Evolutionary conservation across 2,113 vertebrate genomes (phyloP), one percentile per base, ranked within the genome.

Genomic region (Syngnathoides biaculeatus): DNA sequence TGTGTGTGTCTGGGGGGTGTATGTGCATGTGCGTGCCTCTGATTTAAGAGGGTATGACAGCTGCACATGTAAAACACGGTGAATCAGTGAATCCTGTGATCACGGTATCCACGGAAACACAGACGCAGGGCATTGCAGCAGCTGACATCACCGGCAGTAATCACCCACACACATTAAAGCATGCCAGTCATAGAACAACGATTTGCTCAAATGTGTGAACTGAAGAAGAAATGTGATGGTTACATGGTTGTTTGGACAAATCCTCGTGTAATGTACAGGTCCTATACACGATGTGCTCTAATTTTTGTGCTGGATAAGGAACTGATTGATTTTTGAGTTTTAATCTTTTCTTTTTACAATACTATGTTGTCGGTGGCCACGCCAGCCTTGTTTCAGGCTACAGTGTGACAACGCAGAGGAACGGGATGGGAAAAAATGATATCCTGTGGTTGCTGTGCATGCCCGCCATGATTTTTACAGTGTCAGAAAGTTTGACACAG

Each of bases 41-140:
- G 5, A 30, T 30, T 42, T 24, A 62, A 43, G 17, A 17, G 24
- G 39, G 22, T 43, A 43, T 62, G 19, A 42, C 38, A 57, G 17
- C 14, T 57, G 43, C 35, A 39, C 0, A 59, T 72, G 48, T 69
- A 72, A 74, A 86, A 67, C 35, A 80, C 50, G 74, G 74, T 84
- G 68, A 74, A 57, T 64, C 59, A 63, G 43, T 64, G 57, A 53
- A 74, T 80, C 55, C 43, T 50, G 30, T 69, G 68, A 71, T 69
- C 62, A 68, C 68, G 71, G 81, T 88, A 86, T 86, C 81, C 78
- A 85, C 67, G 53, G 83, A 77, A 87, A 87, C 74, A 75, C 64
- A 80, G 77, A 80, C 2, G 57, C 53, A 57, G 66, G 68, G 56
- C 59, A 35, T 40, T 68, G 70, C 63, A n/a, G 59, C 60, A 71